Percentiles rank a stretch among this genome's conserved stretches.
These are phyloP conservation scores for Arctocebus calabarensis DNA, from an alignment of 2,797 vertebrate genomes.

Conservation along the genomic window DNA sequence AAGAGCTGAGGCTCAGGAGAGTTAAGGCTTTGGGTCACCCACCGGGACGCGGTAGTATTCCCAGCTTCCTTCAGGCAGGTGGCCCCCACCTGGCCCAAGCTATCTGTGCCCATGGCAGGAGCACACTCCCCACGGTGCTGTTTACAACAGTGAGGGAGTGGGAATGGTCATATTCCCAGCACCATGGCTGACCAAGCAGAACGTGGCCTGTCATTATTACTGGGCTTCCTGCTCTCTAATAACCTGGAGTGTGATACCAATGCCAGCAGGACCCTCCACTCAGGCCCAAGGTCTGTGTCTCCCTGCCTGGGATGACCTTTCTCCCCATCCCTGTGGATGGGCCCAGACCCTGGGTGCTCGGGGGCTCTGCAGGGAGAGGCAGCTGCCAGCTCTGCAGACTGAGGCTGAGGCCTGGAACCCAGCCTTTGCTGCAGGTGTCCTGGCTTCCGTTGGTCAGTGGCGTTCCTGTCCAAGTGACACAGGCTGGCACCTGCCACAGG, in stretches of 20 bases:
- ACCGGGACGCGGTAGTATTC: fast-evolving
- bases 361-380: background rate
- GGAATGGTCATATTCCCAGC: background rate
- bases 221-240: background rate
- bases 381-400: no score
- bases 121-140: fast-evolving
- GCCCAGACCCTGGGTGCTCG: background rate
- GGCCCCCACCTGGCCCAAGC: background rate
- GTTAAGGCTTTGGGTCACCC: fast-evolving
- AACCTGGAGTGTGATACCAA: background rate
- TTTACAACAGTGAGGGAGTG: background rate
- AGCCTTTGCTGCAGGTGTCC: no score
- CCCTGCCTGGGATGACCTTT: background rate
- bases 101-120: slow-evolving; percentile 21
- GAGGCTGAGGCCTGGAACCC: background rate
- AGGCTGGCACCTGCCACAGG: fast-evolving
- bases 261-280: background rate
- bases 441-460: background rate
- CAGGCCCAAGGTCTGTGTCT: background rate
- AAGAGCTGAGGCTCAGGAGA: background rate
- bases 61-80: no score
- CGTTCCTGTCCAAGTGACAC: background rate
- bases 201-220: fast-evolving
- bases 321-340: background rate
- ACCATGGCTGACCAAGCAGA: no score